These are phyloP conservation scores for Gymnarchus niloticus DNA, from an alignment of 2,113 vertebrate species.

Conservation along the genomic window DNA sequence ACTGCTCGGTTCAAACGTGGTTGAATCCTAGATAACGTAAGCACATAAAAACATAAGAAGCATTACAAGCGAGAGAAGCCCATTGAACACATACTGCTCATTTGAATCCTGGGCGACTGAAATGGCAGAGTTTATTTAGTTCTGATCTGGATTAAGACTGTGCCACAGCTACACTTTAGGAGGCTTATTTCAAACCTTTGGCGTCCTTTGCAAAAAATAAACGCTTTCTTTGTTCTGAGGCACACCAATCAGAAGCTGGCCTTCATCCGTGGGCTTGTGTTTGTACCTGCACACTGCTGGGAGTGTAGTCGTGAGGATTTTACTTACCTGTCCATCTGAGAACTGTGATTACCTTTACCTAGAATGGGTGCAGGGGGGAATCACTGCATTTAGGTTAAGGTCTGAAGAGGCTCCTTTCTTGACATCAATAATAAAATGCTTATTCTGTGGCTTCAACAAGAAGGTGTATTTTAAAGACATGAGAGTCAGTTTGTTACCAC, in stretches of 20 bases:
- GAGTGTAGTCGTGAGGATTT: no score
- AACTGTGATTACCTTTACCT: no score
- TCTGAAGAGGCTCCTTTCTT: no score
- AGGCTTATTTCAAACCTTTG: background rate
- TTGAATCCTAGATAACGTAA: background rate
- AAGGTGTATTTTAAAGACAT: background rate
- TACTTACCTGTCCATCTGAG: no score
- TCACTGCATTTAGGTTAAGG: no score
- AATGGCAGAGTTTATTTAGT: background rate
- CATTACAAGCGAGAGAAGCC: background rate
- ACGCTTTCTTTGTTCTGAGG: background rate
- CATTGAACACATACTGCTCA: no score
- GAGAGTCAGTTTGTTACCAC: background rate
- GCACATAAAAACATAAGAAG: background rate
- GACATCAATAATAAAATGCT: no score
- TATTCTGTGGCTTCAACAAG: background rate
- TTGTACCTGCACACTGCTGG: no score
- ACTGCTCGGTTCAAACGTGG: no score
- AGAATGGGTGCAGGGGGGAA: no score
- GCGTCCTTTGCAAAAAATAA: background rate
- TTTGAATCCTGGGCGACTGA: no score
- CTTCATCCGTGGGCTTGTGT: no score
- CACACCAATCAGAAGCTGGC: background rate
- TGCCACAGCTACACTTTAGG: background rate
- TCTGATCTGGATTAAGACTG: background rate